Conservation (phyloP, 2,797 vertebrate species). For the Loris lydekkerianus region DNA sequence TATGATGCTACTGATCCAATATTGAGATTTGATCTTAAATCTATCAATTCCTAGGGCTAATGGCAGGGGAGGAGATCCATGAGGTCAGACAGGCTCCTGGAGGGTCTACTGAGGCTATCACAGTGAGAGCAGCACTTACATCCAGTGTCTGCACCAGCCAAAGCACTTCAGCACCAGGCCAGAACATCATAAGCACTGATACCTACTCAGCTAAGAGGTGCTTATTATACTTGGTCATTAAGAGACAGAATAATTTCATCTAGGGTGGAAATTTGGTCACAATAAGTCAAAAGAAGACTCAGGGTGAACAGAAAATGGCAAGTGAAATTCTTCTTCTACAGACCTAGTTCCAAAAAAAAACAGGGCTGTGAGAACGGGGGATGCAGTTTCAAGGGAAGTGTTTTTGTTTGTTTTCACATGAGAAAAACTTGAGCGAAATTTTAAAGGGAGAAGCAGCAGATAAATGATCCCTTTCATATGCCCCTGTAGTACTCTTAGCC, state of each 20-base stretch:
- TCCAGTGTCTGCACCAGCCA: neutral
- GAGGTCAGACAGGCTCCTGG: neutral
- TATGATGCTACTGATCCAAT: neutral
- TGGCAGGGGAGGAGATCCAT: neutral
- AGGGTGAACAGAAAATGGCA: conserved; percentile 36
- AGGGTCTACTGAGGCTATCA: neutral
- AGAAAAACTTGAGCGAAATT: neutral
- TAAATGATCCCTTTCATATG: neutral
- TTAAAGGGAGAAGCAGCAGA: conserved; percentile 3
- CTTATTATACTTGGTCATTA: neutral
- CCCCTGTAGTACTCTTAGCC: neutral
- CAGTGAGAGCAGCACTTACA: neutral
- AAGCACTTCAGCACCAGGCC: neutral
- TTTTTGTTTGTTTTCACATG: conserved; percentile 32
- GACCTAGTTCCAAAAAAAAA: neutral
- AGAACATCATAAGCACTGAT: neutral
- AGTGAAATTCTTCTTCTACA: neutral
- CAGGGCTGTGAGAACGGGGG: neutral
- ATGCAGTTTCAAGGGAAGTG: neutral
- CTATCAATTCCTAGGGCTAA: neutral
- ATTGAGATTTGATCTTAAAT: neutral
- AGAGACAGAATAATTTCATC: conserved; percentile 45
- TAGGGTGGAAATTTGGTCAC: neutral
- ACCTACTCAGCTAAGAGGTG: neutral
- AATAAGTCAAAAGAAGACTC: conserved; percentile 31